A percentile compares a stretch with the other conserved stretches of the same genome.
Conservation (phyloP, 1,140 invertebrate species). For the Chironomus striatipennis region DNA sequence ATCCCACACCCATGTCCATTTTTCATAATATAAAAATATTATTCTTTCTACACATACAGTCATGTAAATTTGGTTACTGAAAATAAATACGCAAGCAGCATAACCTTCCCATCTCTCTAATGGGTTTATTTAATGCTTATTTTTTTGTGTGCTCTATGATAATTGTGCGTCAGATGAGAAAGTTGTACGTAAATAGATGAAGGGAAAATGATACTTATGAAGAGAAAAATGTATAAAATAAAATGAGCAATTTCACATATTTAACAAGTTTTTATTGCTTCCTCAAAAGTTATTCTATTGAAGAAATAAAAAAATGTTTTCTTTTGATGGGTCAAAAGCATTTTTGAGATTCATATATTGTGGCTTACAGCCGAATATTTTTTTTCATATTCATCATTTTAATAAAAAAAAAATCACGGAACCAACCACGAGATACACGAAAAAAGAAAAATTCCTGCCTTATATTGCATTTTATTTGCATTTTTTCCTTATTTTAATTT, state of each 20-base stretch:
- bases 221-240: background rate
- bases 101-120: too few relatives aligned
- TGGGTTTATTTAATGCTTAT: too few relatives aligned
- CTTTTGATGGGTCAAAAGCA: background rate
- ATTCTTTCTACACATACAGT: too few relatives aligned
- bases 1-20: too few relatives aligned
- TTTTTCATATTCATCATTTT: background rate
- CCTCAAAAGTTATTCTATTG: background rate
- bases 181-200: background rate
- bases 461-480: too few relatives aligned
- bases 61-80: too few relatives aligned
- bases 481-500: too few relatives aligned
- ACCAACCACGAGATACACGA: background rate
- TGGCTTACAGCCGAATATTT: background rate
- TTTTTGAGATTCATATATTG: background rate
- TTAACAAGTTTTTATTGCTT: background rate
- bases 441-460: too few relatives aligned
- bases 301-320: too few relatives aligned
- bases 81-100: too few relatives aligned
- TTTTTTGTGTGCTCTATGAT: background rate
- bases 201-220: background rate
- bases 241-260: background rate
- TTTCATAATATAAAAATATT: too few relatives aligned
- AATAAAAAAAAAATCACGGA: background rate
- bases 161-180: background rate